A percentile compares a stretch with the other conserved stretches of the same genome.
phyloP scores from a whole-genome alignment of 2,888 invertebrate species.

The Dysmachus trigonus region DNA sequence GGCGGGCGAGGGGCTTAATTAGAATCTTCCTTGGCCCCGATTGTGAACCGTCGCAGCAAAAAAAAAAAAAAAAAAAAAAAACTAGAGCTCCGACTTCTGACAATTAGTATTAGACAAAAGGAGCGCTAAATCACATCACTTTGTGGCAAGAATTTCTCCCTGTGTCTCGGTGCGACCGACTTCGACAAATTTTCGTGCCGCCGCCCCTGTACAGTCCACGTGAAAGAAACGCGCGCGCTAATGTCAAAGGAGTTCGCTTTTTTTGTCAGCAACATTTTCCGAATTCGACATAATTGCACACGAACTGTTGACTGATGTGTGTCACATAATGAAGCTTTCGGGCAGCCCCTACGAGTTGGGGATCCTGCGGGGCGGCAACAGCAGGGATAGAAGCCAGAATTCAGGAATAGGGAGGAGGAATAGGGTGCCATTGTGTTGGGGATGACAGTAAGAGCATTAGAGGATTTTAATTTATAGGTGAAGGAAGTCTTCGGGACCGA shows the following conservation, averaged over 20 bases:
- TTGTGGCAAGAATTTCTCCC: background rate
- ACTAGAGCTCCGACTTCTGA: background rate
- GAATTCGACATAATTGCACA: constrained; percentile 35
- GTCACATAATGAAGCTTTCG: constrained; percentile 1
- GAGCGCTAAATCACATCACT: constrained; percentile 24
- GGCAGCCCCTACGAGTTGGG: background rate
- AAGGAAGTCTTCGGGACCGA: background rate
- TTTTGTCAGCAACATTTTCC: constrained; percentile 32
- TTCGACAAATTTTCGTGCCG: background rate
- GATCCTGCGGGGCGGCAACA: background rate
- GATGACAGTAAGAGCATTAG: background rate
- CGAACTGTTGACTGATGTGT: constrained; percentile 22
- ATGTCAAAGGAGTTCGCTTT: constrained; percentile 23
- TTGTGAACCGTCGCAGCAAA: background rate
- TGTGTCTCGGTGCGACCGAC: background rate
- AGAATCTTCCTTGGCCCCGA: constrained; percentile 7
- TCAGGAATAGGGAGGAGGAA: background rate
- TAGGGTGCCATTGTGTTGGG: background rate
- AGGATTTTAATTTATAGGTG: constrained; percentile 2
- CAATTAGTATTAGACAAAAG: constrained; percentile 34
- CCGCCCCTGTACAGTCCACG: background rate
- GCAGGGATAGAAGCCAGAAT: background rate
- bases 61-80: too few relatives aligned
- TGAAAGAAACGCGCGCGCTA: background rate
- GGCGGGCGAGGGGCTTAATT: constrained; percentile 17